Evolutionary conservation across 2,113 vertebrate genomes (phyloP).

Genomic region (Solea senegalensis): DNA sequence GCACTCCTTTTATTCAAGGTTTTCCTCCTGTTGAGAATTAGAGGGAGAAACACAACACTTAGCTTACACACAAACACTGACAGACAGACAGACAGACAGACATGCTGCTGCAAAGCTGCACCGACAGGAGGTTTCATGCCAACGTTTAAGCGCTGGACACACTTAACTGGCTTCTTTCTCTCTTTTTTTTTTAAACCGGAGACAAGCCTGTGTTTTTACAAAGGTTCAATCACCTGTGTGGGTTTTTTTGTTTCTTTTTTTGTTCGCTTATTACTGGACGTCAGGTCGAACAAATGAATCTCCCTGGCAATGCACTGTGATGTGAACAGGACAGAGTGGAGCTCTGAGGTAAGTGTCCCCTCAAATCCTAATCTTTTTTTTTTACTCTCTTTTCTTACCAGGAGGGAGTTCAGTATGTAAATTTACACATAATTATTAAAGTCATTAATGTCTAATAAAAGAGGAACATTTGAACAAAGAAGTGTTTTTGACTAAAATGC

Average conservation of each 20-base stretch:
- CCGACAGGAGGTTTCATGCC: slow-evolving; percentile 24
- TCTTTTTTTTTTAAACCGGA: background rate
- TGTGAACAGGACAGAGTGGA: slow-evolving; percentile 3
- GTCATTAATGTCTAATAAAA: too few species aligned
- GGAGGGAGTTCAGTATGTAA: too few species aligned
- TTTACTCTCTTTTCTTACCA: background rate
- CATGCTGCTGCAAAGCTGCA: slow-evolving; percentile 33
- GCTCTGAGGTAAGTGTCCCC: slow-evolving; percentile 33
- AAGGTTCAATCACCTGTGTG: background rate
- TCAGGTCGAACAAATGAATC: background rate
- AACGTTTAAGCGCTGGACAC: slow-evolving; percentile 28
- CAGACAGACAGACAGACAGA: background rate
- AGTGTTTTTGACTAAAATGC: too few species aligned
- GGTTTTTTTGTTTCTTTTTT: background rate
- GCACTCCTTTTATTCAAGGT: too few species aligned
- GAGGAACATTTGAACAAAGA: too few species aligned
- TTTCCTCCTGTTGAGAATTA: too few species aligned
- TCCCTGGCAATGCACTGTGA: background rate
- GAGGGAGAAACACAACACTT: too few species aligned
- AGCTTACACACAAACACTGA: slow-evolving; percentile 11
- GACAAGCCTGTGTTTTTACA: background rate
- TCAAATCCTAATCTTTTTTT: background rate
- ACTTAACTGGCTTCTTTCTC: background rate
- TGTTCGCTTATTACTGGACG: background rate
- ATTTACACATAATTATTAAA: too few species aligned